phyloP scores from a whole-genome alignment of 1,140 invertebrate species.

The Drosophila kanapiae region DNA sequence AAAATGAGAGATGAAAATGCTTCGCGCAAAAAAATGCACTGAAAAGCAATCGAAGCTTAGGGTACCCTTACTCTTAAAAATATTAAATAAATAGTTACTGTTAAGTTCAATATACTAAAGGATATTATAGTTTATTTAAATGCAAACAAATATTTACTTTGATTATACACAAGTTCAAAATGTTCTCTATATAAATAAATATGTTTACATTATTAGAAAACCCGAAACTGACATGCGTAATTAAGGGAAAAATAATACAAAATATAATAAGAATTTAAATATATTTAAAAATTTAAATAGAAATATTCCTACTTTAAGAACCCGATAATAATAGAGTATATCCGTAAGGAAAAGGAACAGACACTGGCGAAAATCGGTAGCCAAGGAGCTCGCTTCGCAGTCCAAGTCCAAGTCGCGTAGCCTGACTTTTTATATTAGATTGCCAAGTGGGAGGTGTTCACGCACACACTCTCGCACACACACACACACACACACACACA shows the following conservation, averaged over 20 bases:
- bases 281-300: background rate
- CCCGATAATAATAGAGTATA: slow-evolving; percentile 11
- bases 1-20: slow-evolving; percentile 36
- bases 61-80: background rate
- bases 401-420: slow-evolving; percentile 24
- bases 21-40: background rate
- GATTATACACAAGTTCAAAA: too few relatives aligned
- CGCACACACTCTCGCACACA: slow-evolving; percentile 49
- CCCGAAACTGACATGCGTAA: too few relatives aligned
- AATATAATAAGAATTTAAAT: background rate
- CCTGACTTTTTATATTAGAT: slow-evolving; percentile 73
- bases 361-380: slow-evolving; percentile 28
- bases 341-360: background rate
- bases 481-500: slow-evolving; percentile 29
- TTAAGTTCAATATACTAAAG: too few relatives aligned
- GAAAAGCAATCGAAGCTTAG: background rate
- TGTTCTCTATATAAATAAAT: too few relatives aligned
- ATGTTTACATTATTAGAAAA: too few relatives aligned
- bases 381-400: slow-evolving; percentile 26
- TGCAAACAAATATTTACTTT: too few relatives aligned
- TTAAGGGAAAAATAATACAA: background rate
- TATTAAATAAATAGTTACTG: too few relatives aligned
- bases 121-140: too few relatives aligned
- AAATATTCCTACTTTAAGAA: too few relatives aligned
- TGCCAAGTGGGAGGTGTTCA: slow-evolving; percentile 82